These are phyloP conservation scores for Microcebus tavaratra DNA, from an alignment of 2,113 vertebrate species.

Conservation along the genomic window DNA sequence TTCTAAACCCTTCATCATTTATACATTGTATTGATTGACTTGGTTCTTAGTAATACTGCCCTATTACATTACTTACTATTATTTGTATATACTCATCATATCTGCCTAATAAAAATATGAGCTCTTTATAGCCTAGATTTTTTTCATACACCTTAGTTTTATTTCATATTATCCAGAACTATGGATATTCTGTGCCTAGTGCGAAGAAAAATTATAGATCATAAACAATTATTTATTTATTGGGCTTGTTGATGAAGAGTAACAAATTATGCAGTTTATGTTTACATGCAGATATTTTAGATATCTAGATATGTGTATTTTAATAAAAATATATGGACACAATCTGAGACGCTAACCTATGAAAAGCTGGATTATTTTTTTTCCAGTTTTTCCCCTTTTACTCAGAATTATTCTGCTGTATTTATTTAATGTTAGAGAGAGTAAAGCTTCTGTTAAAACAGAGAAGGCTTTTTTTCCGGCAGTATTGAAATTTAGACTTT, in stretches of 20 bases:
- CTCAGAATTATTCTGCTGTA: not conserved
- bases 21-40: not conserved
- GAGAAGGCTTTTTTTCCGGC: not conserved
- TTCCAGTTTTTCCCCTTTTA: not conserved
- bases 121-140: not conserved
- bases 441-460: not conserved
- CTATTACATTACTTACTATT: not conserved
- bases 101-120: not conserved
- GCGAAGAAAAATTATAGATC: not conserved
- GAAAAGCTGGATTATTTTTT: not conserved
- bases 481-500: slow-evolving; percentile 7
- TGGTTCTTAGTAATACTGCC: not conserved
- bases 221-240: not conserved
- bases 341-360: not conserved
- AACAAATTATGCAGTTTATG: not conserved
- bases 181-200: not conserved
- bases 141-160: not conserved
- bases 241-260: not conserved
- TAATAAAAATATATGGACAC: not conserved
- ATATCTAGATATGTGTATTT: not conserved
- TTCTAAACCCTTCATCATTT: not conserved
- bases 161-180: not conserved
- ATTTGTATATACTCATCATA: not conserved
- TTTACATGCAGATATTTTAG: not conserved
- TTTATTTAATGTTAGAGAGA: not conserved